Base-by-base conservation (phyloP, 2,888 invertebrate species). In the Cantharis flavilabris region DNA sequence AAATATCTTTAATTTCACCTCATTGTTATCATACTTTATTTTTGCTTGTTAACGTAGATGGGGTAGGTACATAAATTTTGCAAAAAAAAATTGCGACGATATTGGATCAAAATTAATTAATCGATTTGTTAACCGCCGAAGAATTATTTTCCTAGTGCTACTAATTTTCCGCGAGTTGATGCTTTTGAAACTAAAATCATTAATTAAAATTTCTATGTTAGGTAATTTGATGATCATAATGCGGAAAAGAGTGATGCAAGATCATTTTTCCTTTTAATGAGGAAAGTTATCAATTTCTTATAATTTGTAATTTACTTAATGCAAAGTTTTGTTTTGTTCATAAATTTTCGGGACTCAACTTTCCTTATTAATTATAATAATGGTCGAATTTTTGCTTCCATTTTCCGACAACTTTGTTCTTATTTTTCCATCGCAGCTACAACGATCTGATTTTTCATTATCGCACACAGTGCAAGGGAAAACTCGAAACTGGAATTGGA, bases 131-230 rank as follows among this genome's bases (percentile, higher is more conserved):
- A 67, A 20, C 26, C 20, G 26, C 23, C n/a, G 26, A 67, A 67
- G 65, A 67, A 67, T 67, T 67, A 23, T 67, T 23, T 67, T 23
- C 65, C 9, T 67, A 11, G 20, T 67, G 65, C 23, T 49, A 9
- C 65, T 26, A 67, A 67, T 67, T 67, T 67, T 67, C 65, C 63
- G 28, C 72, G n/a, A 67, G 10, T 18, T 67, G 20, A 3, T 67
- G 65, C 64, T 65, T 33, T 67, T 72, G 49, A 72, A 71, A 65
- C 72, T 67, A 65, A 18, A 67, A 67, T 64, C 72, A 72, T 72
- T 72, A 72, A 72, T 72, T 72, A 72, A 72, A 72, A 67, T 72
- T 72, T 72, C 72, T 67, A 69, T 72, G 65, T 72, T 65, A 49
- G 65, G 72, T 72, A 72, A 72, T 72, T 72, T 72, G 49, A 49